These are phyloP conservation scores for Austrolebias charrua DNA, from an alignment of 2,797 vertebrate genomes.

Conservation along the genomic window DNA sequence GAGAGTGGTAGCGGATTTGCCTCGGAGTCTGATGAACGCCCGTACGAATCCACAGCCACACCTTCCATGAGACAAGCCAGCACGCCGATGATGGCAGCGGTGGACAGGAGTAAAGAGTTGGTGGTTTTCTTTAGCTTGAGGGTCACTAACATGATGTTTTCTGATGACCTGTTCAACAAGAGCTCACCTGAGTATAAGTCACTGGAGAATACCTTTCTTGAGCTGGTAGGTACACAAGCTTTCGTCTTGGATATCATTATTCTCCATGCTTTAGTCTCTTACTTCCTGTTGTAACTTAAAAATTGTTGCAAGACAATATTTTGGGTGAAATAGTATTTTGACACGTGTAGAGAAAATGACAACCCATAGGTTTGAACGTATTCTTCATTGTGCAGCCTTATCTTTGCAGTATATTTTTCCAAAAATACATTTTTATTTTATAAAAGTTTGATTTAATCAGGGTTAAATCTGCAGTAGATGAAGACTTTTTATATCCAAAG, in stretches of 20 bases:
- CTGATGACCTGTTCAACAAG: slow-evolving; percentile 92
- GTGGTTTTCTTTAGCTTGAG: slow-evolving; percentile 96
- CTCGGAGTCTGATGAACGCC: slow-evolving; percentile 53
- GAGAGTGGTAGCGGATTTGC: slow-evolving; percentile 40
- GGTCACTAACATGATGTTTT: slow-evolving; percentile 93
- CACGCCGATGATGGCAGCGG: slow-evolving; percentile 78
- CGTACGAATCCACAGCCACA: slow-evolving; percentile 69
- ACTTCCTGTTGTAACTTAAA: slow-evolving; percentile 57
- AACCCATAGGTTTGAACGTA: slow-evolving; percentile 8
- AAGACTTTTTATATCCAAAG: slow-evolving; percentile 20
- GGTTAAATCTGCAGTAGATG: slow-evolving; percentile 26
- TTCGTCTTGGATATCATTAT: slow-evolving; percentile 69
- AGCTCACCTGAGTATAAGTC: slow-evolving; percentile 91
- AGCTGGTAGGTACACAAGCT: slow-evolving; percentile 88
- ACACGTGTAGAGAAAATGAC: too few species aligned
- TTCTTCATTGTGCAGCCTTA: slow-evolving; percentile 56
- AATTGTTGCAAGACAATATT: not conserved
- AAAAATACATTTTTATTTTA: not conserved
- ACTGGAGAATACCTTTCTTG: slow-evolving; percentile 89
- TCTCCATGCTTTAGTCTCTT: slow-evolving; percentile 63
- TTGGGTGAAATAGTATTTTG: too few species aligned
- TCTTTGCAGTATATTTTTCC: slow-evolving; percentile 34
- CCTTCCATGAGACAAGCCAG: slow-evolving; percentile 77
- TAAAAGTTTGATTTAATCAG: not conserved
- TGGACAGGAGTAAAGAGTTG: slow-evolving; percentile 83